Base-by-base conservation (phyloP, 1,140 invertebrate genomes). In the Tetranychus urticae region DNA sequence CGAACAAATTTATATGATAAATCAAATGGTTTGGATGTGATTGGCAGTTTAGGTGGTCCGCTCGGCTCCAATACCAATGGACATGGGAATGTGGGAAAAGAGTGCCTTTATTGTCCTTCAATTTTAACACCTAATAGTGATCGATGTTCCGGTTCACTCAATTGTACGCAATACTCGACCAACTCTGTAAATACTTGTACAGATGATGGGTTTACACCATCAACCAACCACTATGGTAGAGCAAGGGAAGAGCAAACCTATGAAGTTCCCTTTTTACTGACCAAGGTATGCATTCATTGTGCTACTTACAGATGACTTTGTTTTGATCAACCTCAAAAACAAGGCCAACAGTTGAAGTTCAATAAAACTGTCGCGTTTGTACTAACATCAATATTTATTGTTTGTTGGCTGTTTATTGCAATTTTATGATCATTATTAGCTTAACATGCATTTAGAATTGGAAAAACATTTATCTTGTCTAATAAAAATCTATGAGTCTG, bases 1-100 rank as follows among this genome's bases (percentile, higher is more conserved):
- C 5, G 56, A 57, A 57, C 31, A 1, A 57, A 57, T 57, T 57
- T 57, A 34, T 57, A 57, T 34, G 56, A 57, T n/a, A 57, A 57
- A 37, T 14, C 13, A 57, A 57, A 14, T 57, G 48, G 48, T 10
- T n/a, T 42, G 39, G 39, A 42, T 10, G 5, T 42, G 39, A 10
- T 10, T 42, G 39, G 39, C 10, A 10, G 39, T 42, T 5, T 5
- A 6, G 39, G 39, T 42, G 39, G 39, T 42, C 5, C 5, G 5
- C 39, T 42, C 10, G 39, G 5, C 5, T 23, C n/a, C 14, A 14
- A 23, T 34, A 10, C 5, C 39, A 10, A 10, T 42, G 39, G 39
- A 42, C 5, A 10, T 42, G 39, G 39, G 8, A 56, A 42, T 5
- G 39, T 42, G 39, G 39, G 39, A 42, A 42, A 57, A 39, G 56